These are phyloP conservation scores for Rhinoraja longicauda DNA, from an alignment of 2,797 vertebrate species.

Conservation along the genomic window DNA sequence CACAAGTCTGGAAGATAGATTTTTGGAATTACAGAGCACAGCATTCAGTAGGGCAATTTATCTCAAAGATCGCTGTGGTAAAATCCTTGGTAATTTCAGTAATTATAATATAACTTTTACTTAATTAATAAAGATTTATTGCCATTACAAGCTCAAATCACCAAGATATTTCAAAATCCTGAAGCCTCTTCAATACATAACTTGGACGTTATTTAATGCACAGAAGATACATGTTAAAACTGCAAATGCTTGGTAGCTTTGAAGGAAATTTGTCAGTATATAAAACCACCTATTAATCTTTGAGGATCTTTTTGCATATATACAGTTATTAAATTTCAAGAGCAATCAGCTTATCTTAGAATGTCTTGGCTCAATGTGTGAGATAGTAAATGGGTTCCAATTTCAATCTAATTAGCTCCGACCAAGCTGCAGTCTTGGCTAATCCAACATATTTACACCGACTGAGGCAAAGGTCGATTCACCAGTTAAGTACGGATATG, in stretches of 20 bases:
- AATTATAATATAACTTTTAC: neutral
- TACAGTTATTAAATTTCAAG: neutral
- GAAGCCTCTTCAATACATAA: neutral
- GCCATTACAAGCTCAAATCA: neutral
- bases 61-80: neutral
- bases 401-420: neutral
- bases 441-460: neutral
- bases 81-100: neutral
- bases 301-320: neutral
- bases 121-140: neutral
- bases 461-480: neutral
- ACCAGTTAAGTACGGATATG: neutral
- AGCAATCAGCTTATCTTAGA: neutral
- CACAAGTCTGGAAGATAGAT: neutral
- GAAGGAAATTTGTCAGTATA: neutral
- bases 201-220: neutral
- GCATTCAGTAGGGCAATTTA: neutral
- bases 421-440: neutral
- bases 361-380: no score
- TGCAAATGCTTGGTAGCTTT: neutral
- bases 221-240: neutral
- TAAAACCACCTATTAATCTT: neutral
- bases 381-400: neutral
- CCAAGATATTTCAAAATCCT: slow-evolving; percentile 4
- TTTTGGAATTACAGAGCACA: neutral